These are phyloP conservation scores for Diadumene lineata DNA, from an alignment of 92 coral and sea anemone species.

Conservation along the genomic window DNA sequence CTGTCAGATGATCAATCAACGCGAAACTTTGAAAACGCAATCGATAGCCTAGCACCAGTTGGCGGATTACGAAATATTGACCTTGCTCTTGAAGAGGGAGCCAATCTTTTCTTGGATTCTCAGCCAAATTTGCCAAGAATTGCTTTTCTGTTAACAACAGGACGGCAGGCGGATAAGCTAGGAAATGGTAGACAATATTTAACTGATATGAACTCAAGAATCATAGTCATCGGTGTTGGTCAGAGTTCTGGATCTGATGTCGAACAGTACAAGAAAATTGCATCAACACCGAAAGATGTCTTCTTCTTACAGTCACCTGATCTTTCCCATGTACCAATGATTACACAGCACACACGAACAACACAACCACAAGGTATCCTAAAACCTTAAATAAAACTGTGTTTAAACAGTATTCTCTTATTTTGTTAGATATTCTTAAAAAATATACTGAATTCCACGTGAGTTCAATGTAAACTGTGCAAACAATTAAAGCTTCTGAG, in stretches of 20 bases:
- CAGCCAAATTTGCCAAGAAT: constrained; percentile 68
- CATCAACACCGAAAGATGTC: constrained; percentile 54
- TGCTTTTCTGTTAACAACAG: constrained; percentile 74
- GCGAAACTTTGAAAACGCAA: constrained; percentile 37
- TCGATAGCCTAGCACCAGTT: constrained; percentile 26
- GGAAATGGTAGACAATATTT: constrained; percentile 62
- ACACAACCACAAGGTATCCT: constrained; percentile 23
- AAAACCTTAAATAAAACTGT: neutral
- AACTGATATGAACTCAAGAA: constrained; percentile 56
- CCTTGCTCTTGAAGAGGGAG: constrained; percentile 60
- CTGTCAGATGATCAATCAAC: constrained; percentile 37
- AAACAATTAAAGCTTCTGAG: too few species aligned
- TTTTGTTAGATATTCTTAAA: too few species aligned
- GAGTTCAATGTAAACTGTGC: too few species aligned
- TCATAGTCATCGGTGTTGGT: constrained; percentile 54
- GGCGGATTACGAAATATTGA: constrained; percentile 66
- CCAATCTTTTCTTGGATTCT: constrained; percentile 48
- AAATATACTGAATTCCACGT: too few species aligned
- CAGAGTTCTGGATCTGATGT: constrained; percentile 26
- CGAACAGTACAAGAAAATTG: constrained; percentile 58
- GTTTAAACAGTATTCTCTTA: too few species aligned
- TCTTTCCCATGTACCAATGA: constrained; percentile 18
- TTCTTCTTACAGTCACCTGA: constrained; percentile 7
- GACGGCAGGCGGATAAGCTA: constrained; percentile 63
- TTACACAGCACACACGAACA: constrained; percentile 21